Conservation (phyloP, 1,140 invertebrate genomes). For the Prorops nasuta region DNA sequence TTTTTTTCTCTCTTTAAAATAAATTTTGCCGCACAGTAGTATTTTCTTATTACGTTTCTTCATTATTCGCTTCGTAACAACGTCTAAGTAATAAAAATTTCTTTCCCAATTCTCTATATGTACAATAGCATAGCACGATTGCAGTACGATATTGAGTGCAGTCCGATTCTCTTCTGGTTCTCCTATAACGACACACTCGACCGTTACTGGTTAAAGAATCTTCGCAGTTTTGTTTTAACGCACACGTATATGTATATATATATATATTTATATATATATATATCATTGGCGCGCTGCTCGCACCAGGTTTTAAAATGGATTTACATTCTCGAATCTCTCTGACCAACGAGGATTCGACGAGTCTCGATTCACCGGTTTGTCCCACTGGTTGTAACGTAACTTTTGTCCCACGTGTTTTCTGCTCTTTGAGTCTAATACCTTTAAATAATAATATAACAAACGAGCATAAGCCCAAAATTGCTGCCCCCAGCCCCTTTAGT, state of each 20-base stretch:
- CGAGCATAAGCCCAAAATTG: too few species aligned
- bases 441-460: too few species aligned
- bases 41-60: conserved; percentile 6
- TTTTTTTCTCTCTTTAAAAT: too few species aligned
- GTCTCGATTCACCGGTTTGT: conserved; percentile 17
- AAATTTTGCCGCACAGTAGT: too few species aligned
- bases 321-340: conserved; percentile 20
- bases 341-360: conserved; percentile 54
- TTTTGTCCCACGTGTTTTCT: background rate
- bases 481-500: too few species aligned
- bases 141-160: conserved; percentile 40
- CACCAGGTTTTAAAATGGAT: too few species aligned
- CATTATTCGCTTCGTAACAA: conserved; percentile 5
- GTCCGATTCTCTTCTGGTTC: too few species aligned
- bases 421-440: conserved; percentile 1
- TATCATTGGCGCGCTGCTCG: conserved; percentile 45
- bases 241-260: too few species aligned
- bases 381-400: conserved; percentile 15
- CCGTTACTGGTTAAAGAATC: background rate
- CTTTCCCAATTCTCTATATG: conserved; percentile 27
- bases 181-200: background rate
- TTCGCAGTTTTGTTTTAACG: too few species aligned
- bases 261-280: conserved; percentile 33
- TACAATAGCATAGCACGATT: conserved; percentile 50
- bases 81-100: conserved; percentile 36